These are phyloP conservation scores for Pampusana beccarii DNA, from an alignment of 2,113 vertebrate species.

Conservation along the genomic window DNA sequence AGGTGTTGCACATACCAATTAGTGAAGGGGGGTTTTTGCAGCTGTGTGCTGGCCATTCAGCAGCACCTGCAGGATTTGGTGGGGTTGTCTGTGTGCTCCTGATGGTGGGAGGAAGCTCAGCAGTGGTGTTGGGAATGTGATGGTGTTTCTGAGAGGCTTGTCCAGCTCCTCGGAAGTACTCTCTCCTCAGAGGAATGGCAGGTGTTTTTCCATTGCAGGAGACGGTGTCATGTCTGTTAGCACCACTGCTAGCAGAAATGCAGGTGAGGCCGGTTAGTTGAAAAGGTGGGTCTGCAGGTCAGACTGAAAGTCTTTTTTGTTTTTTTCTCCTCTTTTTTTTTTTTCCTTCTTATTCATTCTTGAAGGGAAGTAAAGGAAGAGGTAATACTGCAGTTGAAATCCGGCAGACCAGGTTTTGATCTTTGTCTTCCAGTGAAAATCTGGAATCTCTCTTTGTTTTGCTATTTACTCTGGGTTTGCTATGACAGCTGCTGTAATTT, in stretches of 20 bases:
- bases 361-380: not conserved
- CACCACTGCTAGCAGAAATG: not conserved
- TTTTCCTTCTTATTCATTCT: rapidly evolving
- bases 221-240: not conserved
- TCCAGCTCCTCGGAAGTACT: not conserved
- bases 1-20: not conserved
- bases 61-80: not conserved
- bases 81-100: rapidly evolving
- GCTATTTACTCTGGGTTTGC: not conserved
- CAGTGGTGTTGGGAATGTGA: rapidly evolving
- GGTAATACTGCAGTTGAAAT: not conserved
- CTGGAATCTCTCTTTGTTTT: not conserved
- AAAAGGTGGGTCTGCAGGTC: not conserved
- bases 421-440: not conserved
- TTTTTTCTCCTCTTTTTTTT: rapidly evolving
- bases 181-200: not conserved
- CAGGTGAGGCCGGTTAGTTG: not conserved
- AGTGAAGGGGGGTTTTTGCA: not conserved
- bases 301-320: not conserved
- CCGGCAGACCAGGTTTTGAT: not conserved
- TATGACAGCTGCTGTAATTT: not conserved
- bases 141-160: not conserved
- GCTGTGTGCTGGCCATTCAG: not conserved
- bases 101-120: not conserved
- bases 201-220: not conserved